These are phyloP conservation scores for Piaya cayana DNA, from an alignment of 2,113 vertebrate species.

Conservation along the genomic window DNA sequence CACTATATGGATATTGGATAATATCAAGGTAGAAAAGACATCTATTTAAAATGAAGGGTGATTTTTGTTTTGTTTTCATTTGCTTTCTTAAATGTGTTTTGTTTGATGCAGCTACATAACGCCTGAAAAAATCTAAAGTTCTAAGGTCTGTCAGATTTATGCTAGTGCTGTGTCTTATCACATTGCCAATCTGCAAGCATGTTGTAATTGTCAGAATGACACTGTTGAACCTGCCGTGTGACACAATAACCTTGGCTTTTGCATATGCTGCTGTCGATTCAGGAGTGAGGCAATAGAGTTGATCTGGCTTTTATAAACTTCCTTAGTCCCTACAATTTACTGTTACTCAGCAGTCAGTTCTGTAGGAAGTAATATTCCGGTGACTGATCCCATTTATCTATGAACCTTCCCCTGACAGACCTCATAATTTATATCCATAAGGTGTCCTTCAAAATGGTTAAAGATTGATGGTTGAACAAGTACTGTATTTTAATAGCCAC, in stretches of 20 bases:
- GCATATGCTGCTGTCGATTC: background rate
- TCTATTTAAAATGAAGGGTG: background rate
- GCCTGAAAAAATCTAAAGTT: background rate
- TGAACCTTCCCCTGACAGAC: slow-evolving; percentile 47
- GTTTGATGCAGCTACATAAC: background rate
- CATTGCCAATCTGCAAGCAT: background rate
- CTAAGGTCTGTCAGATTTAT: background rate
- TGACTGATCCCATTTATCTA: slow-evolving; percentile 54
- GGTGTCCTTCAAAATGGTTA: slow-evolving; percentile 55
- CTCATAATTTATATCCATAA: slow-evolving; percentile 61
- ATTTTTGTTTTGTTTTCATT: background rate
- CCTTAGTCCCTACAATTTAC: background rate
- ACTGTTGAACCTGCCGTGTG: background rate
- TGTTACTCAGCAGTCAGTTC: slow-evolving; percentile 12
- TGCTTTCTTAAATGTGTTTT: background rate
- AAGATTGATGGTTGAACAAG: slow-evolving; percentile 34
- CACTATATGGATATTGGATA: background rate
- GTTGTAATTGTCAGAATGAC: background rate
- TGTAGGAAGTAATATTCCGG: slow-evolving; percentile 23
- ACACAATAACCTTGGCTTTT: slow-evolving; percentile 19
- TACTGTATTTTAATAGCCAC: background rate
- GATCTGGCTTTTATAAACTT: slow-evolving; percentile 9
- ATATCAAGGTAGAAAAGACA: background rate
- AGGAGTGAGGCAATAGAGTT: background rate
- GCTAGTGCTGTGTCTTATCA: background rate